Percentiles rank a stretch among this genome's conserved stretches.
phyloP scores from a whole-genome alignment of 2,797 vertebrate genomes.

The Chrosomus eos region DNA sequence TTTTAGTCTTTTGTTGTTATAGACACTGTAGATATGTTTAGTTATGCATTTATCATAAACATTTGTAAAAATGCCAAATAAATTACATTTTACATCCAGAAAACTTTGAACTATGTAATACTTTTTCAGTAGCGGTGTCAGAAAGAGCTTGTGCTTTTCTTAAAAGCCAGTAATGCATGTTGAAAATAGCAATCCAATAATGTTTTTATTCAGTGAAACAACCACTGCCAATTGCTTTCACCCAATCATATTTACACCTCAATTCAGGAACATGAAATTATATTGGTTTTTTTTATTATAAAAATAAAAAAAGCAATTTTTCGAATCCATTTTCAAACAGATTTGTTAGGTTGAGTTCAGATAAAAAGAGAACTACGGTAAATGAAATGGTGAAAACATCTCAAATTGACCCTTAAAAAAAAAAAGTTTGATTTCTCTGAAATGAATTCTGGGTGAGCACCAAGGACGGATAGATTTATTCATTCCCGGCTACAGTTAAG shows the following conservation, averaged over 20 bases:
- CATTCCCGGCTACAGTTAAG: background rate
- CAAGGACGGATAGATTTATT: slow-evolving; percentile 6
- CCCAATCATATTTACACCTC: background rate
- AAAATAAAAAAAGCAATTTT: background rate
- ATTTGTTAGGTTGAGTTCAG: background rate
- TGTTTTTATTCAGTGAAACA: background rate
- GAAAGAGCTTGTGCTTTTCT: background rate
- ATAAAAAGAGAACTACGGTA: background rate
- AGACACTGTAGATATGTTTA: background rate
- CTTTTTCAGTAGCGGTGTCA: background rate
- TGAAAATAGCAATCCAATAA: background rate
- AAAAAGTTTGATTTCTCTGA: background rate
- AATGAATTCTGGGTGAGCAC: background rate
- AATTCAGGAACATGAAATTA: background rate
- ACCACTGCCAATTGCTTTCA: background rate
- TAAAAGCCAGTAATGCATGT: background rate
- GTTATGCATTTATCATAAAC: background rate
- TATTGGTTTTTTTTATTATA: background rate
- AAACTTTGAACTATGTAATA: background rate
- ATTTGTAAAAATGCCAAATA: background rate
- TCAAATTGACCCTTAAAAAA: slow-evolving; percentile 10
- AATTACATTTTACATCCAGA: background rate
- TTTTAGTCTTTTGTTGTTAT: background rate
- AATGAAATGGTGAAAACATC: slow-evolving; percentile 15
- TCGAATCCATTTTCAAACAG: background rate